Evolutionary conservation across 2,888 invertebrate species (phyloP).

Genomic region (Nasonovia ribisnigri): DNA sequence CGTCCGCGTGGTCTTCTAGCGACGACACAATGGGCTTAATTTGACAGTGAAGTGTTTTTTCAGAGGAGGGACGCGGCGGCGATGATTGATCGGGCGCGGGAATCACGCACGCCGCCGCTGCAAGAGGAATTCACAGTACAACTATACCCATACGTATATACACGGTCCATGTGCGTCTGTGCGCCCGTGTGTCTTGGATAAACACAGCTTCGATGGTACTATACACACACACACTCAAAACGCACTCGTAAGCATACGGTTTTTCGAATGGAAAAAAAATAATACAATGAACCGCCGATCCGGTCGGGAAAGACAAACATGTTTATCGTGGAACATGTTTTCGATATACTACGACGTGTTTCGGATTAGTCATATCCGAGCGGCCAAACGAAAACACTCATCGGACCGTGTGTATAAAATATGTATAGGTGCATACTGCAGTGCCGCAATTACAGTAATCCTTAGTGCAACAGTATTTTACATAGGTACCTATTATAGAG

Average conservation of each 20-base stretch:
- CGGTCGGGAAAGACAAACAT: slow-evolving; percentile 42
- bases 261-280: background rate
- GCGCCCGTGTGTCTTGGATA: slow-evolving; percentile 33
- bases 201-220: slow-evolving; percentile 32
- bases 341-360: slow-evolving; percentile 36
- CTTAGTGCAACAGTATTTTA: background rate
- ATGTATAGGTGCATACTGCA: background rate
- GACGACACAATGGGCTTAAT: slow-evolving; percentile 57
- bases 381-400: slow-evolving; percentile 39
- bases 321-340: slow-evolving; percentile 61
- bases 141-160: background rate
- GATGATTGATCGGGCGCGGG: slow-evolving; percentile 59
- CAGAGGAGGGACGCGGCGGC: slow-evolving; percentile 44
- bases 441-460: background rate
- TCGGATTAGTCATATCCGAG: slow-evolving; percentile 55
- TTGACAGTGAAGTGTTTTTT: slow-evolving; percentile 63
- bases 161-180: background rate
- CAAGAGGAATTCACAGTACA: slow-evolving; percentile 37
- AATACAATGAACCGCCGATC: background rate
- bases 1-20: background rate
- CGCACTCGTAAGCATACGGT: background rate
- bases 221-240: background rate
- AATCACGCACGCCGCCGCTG: slow-evolving; percentile 43
- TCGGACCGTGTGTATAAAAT: background rate
- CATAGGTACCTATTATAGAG: background rate